Evolutionary conservation across 2,797 vertebrate species (phyloP).

Genomic region (Anguilla megastoma): DNA sequence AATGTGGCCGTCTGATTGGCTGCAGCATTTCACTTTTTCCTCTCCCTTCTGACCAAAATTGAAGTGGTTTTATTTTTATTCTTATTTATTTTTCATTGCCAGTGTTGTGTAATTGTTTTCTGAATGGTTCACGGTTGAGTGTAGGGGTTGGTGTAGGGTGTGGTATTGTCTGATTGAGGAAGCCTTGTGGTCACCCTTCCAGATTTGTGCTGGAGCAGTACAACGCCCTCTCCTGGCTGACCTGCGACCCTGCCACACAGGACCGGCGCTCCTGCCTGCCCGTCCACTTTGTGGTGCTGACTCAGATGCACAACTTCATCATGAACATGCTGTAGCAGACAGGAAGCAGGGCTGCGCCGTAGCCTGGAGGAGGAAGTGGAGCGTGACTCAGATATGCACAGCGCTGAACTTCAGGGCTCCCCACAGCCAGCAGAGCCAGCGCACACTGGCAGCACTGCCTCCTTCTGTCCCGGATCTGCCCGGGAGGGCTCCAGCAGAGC

Average conservation of each 20-base stretch:
- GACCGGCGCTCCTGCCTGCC: conserved; percentile 97
- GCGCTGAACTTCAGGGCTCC: conserved; percentile 47
- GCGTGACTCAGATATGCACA: conserved; percentile 52
- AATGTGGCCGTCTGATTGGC: too few species aligned
- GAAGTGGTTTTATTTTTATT: too few species aligned
- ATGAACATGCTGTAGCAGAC: conserved; percentile 96
- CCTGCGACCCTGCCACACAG: conserved; percentile 97
- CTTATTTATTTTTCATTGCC: too few species aligned
- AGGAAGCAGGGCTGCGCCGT: conserved; percentile 48
- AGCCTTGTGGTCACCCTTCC: conserved; percentile 1
- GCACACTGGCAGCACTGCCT: conserved; percentile 32
- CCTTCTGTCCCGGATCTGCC: conserved; percentile 52
- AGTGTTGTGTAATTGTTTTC: not conserved
- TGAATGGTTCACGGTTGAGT: not conserved
- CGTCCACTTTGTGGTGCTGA: conserved; percentile 99
- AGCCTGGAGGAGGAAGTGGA: conserved; percentile 1
- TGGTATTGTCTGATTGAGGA: not conserved
- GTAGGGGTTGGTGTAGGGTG: not conserved
- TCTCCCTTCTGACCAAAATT: too few species aligned
- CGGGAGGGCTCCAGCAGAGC: conserved; percentile 42
- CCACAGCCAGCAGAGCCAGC: conserved; percentile 41
- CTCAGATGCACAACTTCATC: conserved; percentile 99
- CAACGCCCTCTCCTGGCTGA: conserved; percentile 99
- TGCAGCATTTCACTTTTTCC: too few species aligned
- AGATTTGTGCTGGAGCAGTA: conserved; percentile 99